Conservation (phyloP, 2,113 vertebrate species). For the Orthonyx spaldingii region DNA sequence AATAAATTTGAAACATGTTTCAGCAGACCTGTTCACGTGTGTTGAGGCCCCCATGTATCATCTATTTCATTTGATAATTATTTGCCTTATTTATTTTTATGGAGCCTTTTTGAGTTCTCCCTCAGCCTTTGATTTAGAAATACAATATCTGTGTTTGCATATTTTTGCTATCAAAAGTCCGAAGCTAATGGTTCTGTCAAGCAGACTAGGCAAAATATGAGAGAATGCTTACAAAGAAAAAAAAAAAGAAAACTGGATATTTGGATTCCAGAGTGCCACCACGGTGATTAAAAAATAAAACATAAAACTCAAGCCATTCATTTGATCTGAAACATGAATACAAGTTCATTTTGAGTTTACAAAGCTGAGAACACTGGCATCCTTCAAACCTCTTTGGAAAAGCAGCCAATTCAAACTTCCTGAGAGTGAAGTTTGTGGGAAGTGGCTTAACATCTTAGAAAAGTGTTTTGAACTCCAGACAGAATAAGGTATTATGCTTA, state of each 20-base stretch:
- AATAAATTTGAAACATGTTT: neutral
- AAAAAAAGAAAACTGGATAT: neutral
- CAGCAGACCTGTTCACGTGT: neutral
- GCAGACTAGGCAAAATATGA: neutral
- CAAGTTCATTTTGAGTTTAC: conserved; percentile 51
- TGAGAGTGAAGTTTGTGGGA: conserved; percentile 39
- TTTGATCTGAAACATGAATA: conserved; percentile 53
- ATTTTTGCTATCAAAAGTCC: neutral
- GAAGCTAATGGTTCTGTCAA: neutral
- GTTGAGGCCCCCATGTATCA: neutral
- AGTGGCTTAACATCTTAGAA: conserved; percentile 24
- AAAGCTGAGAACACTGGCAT: conserved; percentile 55
- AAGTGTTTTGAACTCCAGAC: conserved; percentile 27
- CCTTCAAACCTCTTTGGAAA: conserved; percentile 29
- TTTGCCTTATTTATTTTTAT: neutral
- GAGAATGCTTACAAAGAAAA: neutral
- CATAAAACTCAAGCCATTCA: neutral
- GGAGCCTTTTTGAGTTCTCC: neutral
- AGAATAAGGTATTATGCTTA: conserved; percentile 40
- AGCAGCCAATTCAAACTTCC: conserved; percentile 60
- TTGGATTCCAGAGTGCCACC: neutral
- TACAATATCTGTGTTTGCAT: rapidly evolving
- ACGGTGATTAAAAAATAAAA: conserved; percentile 37
- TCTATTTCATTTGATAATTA: neutral
- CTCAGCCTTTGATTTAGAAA: neutral